A percentile compares a stretch with the other conserved stretches of the same genome.
Conservation (phyloP, 2,113 vertebrate species). For the Hyla sarda region DNA sequence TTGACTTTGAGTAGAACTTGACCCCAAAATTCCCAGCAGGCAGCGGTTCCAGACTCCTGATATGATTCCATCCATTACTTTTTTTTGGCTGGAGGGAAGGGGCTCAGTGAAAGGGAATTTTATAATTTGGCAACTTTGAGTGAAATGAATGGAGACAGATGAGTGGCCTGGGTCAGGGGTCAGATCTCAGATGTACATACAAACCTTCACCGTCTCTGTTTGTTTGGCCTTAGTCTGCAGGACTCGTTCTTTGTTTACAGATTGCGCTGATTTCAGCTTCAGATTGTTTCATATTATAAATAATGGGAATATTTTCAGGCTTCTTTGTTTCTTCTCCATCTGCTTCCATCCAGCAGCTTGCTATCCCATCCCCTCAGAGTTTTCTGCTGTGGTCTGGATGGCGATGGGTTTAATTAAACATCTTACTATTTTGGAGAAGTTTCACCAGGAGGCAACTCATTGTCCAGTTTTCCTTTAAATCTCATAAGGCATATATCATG, state of each 20-base stretch:
- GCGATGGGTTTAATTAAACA: not conserved
- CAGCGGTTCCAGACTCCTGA: not conserved
- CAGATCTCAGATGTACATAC: slow-evolving; percentile 41
- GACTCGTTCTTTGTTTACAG: slow-evolving; percentile 50
- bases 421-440: not conserved
- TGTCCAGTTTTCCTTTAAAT: not conserved
- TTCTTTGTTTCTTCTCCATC: slow-evolving; percentile 27
- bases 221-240: slow-evolving; percentile 49
- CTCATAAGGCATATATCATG: not conserved
- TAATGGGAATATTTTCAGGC: slow-evolving; percentile 42
- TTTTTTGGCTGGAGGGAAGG: not conserved
- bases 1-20: not conserved
- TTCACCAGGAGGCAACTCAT: not conserved
- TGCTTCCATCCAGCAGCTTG: slow-evolving; percentile 5
- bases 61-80: not conserved
- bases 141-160: slow-evolving; percentile 53
- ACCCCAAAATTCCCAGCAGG: not conserved
- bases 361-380: not conserved
- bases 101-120: slow-evolving; percentile 49
- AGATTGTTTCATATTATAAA: slow-evolving; percentile 50
- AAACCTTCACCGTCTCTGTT: slow-evolving; percentile 3
- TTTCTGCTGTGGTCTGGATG: not conserved
- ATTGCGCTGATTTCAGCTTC: slow-evolving; percentile 34
- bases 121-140: slow-evolving; percentile 24
- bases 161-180: slow-evolving; percentile 11